A percentile compares a stretch with the other conserved stretches of the same genome.
These are phyloP conservation scores for Adoxophyes honmai DNA, from an alignment of 1,140 invertebrate genomes.

Conservation along the genomic window DNA sequence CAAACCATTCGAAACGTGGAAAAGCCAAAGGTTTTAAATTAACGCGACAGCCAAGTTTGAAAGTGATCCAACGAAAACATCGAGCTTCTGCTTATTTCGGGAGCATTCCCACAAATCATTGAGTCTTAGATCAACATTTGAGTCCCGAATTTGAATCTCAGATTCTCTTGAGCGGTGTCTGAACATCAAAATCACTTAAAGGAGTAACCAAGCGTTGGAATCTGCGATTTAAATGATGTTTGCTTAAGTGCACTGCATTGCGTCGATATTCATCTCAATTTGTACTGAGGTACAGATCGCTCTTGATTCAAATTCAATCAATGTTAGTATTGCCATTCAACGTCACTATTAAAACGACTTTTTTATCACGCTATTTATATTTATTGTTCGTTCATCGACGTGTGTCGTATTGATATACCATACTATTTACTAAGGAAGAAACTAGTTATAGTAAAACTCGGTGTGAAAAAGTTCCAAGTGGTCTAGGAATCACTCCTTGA, in stretches of 20 bases:
- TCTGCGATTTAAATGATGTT: constrained; percentile 16
- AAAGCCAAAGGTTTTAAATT: background rate
- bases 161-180: background rate
- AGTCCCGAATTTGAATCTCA: constrained; percentile 5
- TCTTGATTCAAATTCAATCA: constrained; percentile 3
- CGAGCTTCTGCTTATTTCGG: background rate
- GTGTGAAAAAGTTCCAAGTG: too few relatives aligned
- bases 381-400: too few relatives aligned
- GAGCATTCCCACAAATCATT: constrained; percentile 7
- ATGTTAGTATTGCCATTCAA: background rate
- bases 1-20: background rate
- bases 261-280: constrained; percentile 17
- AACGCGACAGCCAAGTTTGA: background rate
- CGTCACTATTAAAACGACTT: background rate
- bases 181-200: constrained; percentile 15
- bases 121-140: constrained; percentile 4
- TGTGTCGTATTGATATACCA: too few relatives aligned
- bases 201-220: constrained; percentile 9
- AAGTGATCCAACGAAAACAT: constrained; percentile 9
- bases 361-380: too few relatives aligned
- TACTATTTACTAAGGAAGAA: too few relatives aligned
- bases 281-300: background rate
- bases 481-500: too few relatives aligned
- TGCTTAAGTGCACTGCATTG: constrained; percentile 3
- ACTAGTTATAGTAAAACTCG: too few relatives aligned